phyloP scores from a whole-genome alignment of 2,113 vertebrate species.

The Zapornia atra region DNA sequence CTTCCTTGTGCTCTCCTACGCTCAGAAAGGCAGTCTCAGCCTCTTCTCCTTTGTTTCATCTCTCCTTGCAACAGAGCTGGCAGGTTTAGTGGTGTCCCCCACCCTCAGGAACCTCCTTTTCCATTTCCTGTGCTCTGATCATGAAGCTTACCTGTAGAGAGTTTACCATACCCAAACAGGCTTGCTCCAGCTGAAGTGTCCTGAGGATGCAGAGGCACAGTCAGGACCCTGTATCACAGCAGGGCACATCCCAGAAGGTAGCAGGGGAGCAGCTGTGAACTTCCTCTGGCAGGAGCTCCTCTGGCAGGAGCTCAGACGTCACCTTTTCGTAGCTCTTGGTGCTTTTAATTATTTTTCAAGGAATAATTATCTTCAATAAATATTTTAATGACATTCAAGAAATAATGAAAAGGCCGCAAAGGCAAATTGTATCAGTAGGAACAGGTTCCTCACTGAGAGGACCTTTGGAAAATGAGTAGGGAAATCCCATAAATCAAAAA shows the following conservation, averaged over 20 bases:
- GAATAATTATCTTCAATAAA: not conserved
- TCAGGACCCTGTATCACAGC: not conserved
- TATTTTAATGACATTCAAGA: not conserved
- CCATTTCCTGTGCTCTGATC: not conserved
- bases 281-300: accelerated
- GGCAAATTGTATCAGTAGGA: not conserved
- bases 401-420: not conserved
- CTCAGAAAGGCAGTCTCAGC: not conserved
- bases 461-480: not conserved
- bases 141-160: not conserved
- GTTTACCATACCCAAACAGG: not conserved
- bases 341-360: too few species aligned
- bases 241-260: not conserved
- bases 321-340: not conserved
- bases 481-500: not conserved
- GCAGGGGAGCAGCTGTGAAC: not conserved
- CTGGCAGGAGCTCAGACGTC: not conserved
- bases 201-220: not conserved
- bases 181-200: not conserved
- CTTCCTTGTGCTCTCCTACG: not conserved
- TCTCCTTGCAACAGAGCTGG: not conserved
- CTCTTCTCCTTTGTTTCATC: not conserved
- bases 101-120: not conserved
- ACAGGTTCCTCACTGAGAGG: not conserved
- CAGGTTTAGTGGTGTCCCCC: too few species aligned